A percentile compares a stretch with the other conserved stretches of the same genome.
phyloP scores from a whole-genome alignment of 2,113 vertebrate genomes.

The Leucopternis melanops region DNA sequence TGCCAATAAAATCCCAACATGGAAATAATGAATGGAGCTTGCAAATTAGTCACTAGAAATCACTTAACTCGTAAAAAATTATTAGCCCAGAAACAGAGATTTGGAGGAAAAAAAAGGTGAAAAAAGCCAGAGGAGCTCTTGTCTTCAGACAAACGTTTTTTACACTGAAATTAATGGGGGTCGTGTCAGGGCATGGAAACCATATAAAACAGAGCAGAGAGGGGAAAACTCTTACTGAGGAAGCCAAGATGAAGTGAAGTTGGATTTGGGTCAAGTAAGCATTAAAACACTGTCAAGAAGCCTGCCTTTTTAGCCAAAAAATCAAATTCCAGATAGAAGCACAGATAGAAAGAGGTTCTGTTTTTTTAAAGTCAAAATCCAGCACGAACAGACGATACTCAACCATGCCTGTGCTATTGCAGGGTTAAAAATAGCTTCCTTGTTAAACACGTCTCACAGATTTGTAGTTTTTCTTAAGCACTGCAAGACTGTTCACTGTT shows the following conservation, averaged over 20 bases:
- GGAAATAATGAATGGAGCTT: slow-evolving; percentile 52
- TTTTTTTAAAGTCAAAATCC: background rate
- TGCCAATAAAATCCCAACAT: slow-evolving; percentile 44
- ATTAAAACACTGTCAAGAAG: background rate
- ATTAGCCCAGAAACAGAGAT: slow-evolving; percentile 44
- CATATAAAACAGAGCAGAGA: slow-evolving; percentile 9
- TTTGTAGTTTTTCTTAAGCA: background rate
- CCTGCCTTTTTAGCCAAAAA: background rate
- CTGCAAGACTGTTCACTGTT: background rate
- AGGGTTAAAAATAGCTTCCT: background rate
- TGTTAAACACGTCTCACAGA: background rate
- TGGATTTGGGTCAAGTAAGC: background rate
- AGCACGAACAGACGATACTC: background rate
- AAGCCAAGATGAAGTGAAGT: background rate
- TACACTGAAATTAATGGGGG: slow-evolving; percentile 73
- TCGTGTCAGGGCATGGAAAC: slow-evolving; percentile 63
- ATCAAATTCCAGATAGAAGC: background rate
- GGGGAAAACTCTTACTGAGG: background rate
- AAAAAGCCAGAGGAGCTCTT: slow-evolving; percentile 31
- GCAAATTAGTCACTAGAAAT: slow-evolving; percentile 58
- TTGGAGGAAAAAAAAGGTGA: background rate
- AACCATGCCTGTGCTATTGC: background rate
- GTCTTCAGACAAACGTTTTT: slow-evolving; percentile 61
- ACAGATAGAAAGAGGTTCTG: background rate
- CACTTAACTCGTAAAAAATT: slow-evolving; percentile 47